A percentile compares a stretch with the other conserved stretches of the same genome.
phyloP scores from a whole-genome alignment of 2,113 vertebrate genomes.

The human (Homo sapiens) region GRCh38 chr16:13555001-13555500 shows the following conservation, averaged over 20 bases:
- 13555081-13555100: not conserved
- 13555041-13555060: not conserved
- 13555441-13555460: not conserved
- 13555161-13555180: not conserved
- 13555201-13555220: not conserved
- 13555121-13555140: not conserved
- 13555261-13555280: not conserved
- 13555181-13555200: not conserved
- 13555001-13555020: not conserved
- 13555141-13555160: not conserved
- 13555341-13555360: not conserved
- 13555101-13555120: not conserved
- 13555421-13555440: not conserved
- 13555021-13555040: conserved; percentile 12
- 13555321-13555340: not conserved
- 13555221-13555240: not conserved
- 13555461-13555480: not conserved
- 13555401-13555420: not conserved
- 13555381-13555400: not conserved
- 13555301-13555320: not conserved
- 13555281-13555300: not conserved
- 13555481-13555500: not conserved
- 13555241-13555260: not conserved
- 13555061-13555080: not conserved
- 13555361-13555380: not conserved